These are phyloP conservation scores for Zygaena filipendulae DNA, from an alignment of 2,888 invertebrate species.

Conservation along the genomic window DNA sequence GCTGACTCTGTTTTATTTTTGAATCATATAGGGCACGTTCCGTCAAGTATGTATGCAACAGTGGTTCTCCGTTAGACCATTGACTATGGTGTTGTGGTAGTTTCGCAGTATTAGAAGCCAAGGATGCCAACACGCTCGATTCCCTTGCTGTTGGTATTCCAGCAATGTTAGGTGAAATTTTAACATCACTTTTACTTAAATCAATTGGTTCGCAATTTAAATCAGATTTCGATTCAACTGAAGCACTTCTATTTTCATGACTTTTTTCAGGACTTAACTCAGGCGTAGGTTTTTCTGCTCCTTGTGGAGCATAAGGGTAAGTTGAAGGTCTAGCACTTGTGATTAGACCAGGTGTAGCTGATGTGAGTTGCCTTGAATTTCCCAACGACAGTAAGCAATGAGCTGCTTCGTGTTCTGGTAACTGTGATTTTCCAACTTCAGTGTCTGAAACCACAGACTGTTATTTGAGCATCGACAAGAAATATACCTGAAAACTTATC, in stretches of 20 bases:
- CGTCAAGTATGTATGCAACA: slow-evolving; percentile 78
- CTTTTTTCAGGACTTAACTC: slow-evolving; percentile 39
- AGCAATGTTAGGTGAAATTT: slow-evolving; percentile 34
- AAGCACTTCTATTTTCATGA: slow-evolving; percentile 25
- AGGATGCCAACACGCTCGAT: slow-evolving; percentile 70
- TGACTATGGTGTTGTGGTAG: slow-evolving; percentile 67
- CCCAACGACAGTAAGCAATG: slow-evolving; percentile 82
- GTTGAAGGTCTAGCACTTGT: slow-evolving; percentile 74
- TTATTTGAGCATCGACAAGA: too few species aligned
- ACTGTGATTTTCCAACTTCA: slow-evolving; percentile 75
- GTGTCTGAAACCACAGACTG: slow-evolving; percentile 64
- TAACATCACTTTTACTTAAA: slow-evolving; percentile 51
- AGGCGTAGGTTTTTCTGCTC: slow-evolving; percentile 29
- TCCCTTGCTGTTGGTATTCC: slow-evolving; percentile 73
- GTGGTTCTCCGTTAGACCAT: slow-evolving; percentile 70
- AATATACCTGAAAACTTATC: too few species aligned
- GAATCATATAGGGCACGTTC: slow-evolving; percentile 77
- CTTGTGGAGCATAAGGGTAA: slow-evolving; percentile 71
- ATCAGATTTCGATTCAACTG: slow-evolving; percentile 35
- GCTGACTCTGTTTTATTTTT: slow-evolving; percentile 76
- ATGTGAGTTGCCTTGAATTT: slow-evolving; percentile 63
- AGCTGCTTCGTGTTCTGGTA: slow-evolving; percentile 88
- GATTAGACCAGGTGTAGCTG: slow-evolving; percentile 62
- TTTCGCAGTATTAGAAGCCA: slow-evolving; percentile 72
- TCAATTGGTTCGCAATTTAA: slow-evolving; percentile 67